phyloP scores from a whole-genome alignment of 1,140 invertebrate species.

The roundworm (Caenorhabditis elegans) region WBcel235 BX284603.4:6053501-6054000 shows the following conservation, averaged over 20 bases:
- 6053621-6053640: not conserved
- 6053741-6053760: not conserved
- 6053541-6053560: too few relatives aligned
- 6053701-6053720: not conserved
- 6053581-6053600: too few relatives aligned
- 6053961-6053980: not conserved
- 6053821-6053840: not conserved
- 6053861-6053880: not conserved
- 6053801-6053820: not conserved
- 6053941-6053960: too few relatives aligned
- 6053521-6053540: too few relatives aligned
- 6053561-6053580: too few relatives aligned
- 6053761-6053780: not conserved
- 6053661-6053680: not conserved
- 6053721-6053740: not conserved
- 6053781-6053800: not conserved
- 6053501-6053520: too few relatives aligned
- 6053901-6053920: not conserved
- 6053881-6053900: not conserved
- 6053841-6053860: too few relatives aligned
- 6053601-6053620: not conserved
- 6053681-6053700: not conserved
- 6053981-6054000: not conserved
- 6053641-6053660: not conserved
- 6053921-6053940: not conserved